These are phyloP conservation scores for Plutomurus gul DNA, from an alignment of 1,140 invertebrate species.

Conservation along the genomic window DNA sequence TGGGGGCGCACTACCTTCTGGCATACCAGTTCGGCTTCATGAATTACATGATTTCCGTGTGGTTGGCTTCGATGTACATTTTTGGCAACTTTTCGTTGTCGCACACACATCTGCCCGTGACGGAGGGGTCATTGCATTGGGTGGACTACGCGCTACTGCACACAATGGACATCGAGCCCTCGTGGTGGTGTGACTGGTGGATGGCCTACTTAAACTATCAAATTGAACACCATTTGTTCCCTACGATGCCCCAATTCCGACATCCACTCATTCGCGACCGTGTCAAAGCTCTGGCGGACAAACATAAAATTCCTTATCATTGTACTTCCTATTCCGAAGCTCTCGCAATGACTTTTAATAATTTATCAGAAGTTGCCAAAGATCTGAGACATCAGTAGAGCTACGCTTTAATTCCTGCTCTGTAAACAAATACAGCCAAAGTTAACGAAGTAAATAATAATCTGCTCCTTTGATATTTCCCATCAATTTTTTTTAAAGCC, in stretches of 20 bases:
- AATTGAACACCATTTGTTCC: constrained; percentile 49
- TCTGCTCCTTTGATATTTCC: no score
- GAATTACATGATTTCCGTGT: constrained; percentile 46
- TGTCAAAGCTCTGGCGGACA: constrained; percentile 39
- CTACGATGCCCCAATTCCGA: constrained; percentile 46
- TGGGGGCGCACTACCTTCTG: constrained; percentile 46
- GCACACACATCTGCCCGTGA: constrained; percentile 49
- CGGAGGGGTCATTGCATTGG: constrained; percentile 39
- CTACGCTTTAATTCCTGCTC: no score
- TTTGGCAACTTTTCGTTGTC: constrained; percentile 51
- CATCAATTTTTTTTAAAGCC: no score
- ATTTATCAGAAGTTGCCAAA: constrained; percentile 45
- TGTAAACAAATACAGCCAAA: no score
- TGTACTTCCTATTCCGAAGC: constrained; percentile 38
- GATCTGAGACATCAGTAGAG: constrained; percentile 30
- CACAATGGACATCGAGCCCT: constrained; percentile 43
- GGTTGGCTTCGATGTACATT: constrained; percentile 51
- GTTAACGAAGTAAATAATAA: no score
- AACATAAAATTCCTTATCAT: constrained; percentile 46
- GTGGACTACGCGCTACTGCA: constrained; percentile 46
- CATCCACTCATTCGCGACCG: constrained; percentile 42
- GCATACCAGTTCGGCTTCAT: constrained; percentile 47
- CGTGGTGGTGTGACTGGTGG: constrained; percentile 46
- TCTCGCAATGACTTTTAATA: constrained; percentile 37
- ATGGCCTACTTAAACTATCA: constrained; percentile 51